Conservation (phyloP, 2,888 invertebrate species). For the Lydus trimaculatus region DNA sequence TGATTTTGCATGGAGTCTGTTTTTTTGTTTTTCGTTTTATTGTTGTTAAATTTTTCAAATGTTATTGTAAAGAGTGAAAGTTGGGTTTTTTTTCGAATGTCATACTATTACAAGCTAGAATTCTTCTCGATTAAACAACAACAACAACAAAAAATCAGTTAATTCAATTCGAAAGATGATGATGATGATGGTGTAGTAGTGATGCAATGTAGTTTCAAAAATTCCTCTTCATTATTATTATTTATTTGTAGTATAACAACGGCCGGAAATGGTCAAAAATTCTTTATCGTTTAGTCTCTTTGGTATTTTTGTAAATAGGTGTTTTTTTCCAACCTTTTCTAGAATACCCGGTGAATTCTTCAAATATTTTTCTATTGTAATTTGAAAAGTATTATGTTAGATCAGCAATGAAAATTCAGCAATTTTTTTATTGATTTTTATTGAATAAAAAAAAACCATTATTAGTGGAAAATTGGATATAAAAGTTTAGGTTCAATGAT, state of each 20-base stretch:
- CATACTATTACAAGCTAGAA: conserved; percentile 8
- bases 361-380: not conserved
- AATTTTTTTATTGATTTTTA: not conserved
- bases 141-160: not conserved
- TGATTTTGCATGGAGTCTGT: conserved; percentile 41
- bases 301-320: no score
- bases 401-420: not conserved
- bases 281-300: not conserved
- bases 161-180: not conserved
- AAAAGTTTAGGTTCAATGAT: not conserved
- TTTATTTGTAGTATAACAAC: not conserved
- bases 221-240: not conserved
- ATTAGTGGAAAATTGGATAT: not conserved
- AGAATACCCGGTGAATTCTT: not conserved
- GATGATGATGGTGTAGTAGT: not conserved
- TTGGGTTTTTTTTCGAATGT: conserved; percentile 30
- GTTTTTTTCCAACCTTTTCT: not conserved
- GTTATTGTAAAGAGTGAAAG: conserved; percentile 32
- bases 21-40: conserved; percentile 17
- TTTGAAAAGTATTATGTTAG: not conserved
- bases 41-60: conserved; percentile 5
- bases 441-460: not conserved
- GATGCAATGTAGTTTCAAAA: not conserved
- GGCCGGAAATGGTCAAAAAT: conserved; percentile 3
- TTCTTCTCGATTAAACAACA: not conserved